Conservation (phyloP, 2,888 invertebrate species). For the Lasioglossum vierecki region DNA sequence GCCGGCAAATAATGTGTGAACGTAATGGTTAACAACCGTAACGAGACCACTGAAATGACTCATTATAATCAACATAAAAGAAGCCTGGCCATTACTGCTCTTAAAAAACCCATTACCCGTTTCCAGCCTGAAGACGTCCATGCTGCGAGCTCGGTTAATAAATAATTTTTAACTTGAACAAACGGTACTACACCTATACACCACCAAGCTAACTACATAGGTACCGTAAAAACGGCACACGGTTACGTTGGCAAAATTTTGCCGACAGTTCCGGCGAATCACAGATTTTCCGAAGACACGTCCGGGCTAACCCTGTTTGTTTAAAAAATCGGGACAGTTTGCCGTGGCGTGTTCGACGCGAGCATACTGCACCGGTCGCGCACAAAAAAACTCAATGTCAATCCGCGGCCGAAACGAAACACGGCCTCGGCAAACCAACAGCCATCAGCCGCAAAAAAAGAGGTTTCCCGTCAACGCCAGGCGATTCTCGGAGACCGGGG, state of each 20-base stretch:
- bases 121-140: neutral
- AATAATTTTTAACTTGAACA: neutral
- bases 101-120: neutral
- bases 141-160: neutral
- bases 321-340: conserved; percentile 2
- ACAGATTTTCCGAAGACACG: neutral
- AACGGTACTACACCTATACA: neutral
- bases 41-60: neutral
- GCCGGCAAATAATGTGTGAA: neutral
- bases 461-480: neutral
- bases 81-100: neutral
- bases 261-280: neutral
- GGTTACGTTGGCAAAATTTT: neutral
- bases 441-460: conserved; percentile 2
- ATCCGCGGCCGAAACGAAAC: conserved; percentile 7
- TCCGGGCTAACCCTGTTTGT: neutral
- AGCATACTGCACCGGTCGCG: neutral
- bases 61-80: neutral
- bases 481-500: neutral
- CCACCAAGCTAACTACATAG: too few relatives aligned
- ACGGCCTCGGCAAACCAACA: neutral
- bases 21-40: neutral
- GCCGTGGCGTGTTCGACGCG: neutral
- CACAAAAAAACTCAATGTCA: conserved; percentile 3
- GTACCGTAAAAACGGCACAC: neutral